A percentile compares a stretch with the other conserved stretches of the same genome.
These are phyloP conservation scores for Dione vanillae DNA, from an alignment of 2,888 invertebrate genomes.

Conservation along the genomic window DNA sequence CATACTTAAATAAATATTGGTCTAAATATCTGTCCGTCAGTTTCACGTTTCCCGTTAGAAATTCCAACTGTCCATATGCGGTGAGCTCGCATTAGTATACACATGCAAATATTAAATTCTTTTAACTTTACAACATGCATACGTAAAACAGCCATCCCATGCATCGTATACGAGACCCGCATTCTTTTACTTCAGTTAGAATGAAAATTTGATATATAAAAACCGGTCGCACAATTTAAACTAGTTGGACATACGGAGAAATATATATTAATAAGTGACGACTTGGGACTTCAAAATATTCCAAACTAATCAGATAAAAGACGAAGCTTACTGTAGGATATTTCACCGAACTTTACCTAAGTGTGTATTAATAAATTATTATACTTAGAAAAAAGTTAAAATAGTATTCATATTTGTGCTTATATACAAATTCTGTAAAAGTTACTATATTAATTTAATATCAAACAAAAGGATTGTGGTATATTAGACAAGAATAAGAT, in stretches of 20 bases:
- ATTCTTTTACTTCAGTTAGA: constrained; percentile 39
- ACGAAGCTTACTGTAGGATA: too few species aligned
- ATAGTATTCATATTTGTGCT: too few species aligned
- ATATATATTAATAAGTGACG: constrained; percentile 35
- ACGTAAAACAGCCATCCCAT: neutral
- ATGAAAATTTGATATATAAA: constrained; percentile 59
- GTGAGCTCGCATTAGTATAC: constrained; percentile 15
- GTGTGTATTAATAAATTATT: too few species aligned
- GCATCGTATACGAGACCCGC: constrained; percentile 23
- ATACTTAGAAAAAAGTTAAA: too few species aligned
- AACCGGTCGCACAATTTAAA: constrained; percentile 58
- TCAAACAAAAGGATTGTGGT: too few species aligned
- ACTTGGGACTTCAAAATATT: neutral
- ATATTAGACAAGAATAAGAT: too few species aligned
- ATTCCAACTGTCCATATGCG: constrained; percentile 17
- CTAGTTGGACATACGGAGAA: constrained; percentile 60
- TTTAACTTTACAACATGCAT: constrained; percentile 9
- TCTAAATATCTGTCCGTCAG: constrained; percentile 7
- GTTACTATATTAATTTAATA: too few species aligned
- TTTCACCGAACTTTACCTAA: too few species aligned
- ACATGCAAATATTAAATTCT: constrained; percentile 30
- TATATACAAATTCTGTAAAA: too few species aligned
- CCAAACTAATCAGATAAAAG: neutral
- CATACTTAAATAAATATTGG: constrained; percentile 10
- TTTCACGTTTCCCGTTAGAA: constrained; percentile 26